These are phyloP conservation scores for Ranitomeya imitator DNA, from an alignment of 2,113 vertebrate species.

Conservation along the genomic window DNA sequence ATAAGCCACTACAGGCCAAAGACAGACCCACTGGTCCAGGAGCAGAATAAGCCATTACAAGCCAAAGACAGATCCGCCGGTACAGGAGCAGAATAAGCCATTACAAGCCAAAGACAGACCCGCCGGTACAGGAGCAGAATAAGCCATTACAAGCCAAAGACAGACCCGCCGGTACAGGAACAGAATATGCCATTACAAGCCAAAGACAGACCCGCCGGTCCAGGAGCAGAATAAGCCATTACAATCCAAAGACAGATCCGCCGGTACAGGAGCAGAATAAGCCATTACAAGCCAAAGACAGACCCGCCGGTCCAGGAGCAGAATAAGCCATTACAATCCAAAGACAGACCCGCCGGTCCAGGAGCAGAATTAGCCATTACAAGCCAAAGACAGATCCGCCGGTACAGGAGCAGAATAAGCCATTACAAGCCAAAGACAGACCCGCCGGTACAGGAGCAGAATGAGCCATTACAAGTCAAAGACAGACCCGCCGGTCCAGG, in stretches of 20 bases:
- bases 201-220: background rate
- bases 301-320: background rate
- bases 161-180: background rate
- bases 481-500: background rate
- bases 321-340: background rate
- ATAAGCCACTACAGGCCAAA: background rate
- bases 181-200: constrained; percentile 4
- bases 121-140: background rate
- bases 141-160: background rate
- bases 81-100: background rate
- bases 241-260: background rate
- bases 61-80: background rate
- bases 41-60: constrained; percentile 8
- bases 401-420: background rate
- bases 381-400: background rate
- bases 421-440: background rate
- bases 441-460: background rate
- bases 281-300: background rate
- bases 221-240: constrained; percentile 4
- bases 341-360: background rate
- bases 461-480: background rate
- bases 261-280: background rate
- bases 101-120: background rate
- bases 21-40: background rate
- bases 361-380: constrained; percentile 9